Conservation (phyloP, 2,888 invertebrate species). For the Tortricodes alternella region DNA sequence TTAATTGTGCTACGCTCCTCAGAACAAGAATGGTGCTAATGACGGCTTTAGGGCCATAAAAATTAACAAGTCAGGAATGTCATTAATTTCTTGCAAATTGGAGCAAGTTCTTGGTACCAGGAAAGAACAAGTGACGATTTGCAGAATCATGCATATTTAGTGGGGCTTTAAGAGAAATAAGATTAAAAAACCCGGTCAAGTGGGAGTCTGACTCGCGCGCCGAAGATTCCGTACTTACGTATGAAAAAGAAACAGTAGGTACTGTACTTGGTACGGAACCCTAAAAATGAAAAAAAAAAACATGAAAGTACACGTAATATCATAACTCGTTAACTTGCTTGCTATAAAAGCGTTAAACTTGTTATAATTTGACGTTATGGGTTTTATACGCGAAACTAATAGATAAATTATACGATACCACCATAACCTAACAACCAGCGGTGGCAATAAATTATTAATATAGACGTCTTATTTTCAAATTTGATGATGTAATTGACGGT, state of each 20-base stretch:
- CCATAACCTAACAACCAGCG: slow-evolving; percentile 43
- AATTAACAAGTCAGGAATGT: slow-evolving; percentile 19
- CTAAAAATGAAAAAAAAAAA: no score
- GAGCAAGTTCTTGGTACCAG: slow-evolving; percentile 10
- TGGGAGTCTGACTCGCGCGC: no score
- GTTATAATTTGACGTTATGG: slow-evolving; percentile 26
- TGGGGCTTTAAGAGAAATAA: no score
- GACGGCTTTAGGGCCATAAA: slow-evolving; percentile 19
- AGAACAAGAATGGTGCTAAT: slow-evolving; percentile 24
- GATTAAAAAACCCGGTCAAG: no score
- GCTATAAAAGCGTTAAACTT: slow-evolving; percentile 15
- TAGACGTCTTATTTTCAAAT: slow-evolving; percentile 14
- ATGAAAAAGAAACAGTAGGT: no score
- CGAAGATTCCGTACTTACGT: no score
- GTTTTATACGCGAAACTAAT: slow-evolving; percentile 43
- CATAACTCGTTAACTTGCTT: slow-evolving; percentile 15
- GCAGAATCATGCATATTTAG: neutral
- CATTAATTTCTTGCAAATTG: slow-evolving; percentile 15
- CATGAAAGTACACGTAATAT: neutral
- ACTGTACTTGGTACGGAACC: no score
- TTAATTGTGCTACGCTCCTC: slow-evolving; percentile 21
- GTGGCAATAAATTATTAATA: slow-evolving; percentile 28
- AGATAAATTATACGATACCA: slow-evolving; percentile 52
- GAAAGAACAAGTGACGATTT: neutral
- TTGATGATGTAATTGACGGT: neutral